Conservation (phyloP, 2,113 vertebrate genomes). For the Acrocephalus arundinaceus region DNA sequence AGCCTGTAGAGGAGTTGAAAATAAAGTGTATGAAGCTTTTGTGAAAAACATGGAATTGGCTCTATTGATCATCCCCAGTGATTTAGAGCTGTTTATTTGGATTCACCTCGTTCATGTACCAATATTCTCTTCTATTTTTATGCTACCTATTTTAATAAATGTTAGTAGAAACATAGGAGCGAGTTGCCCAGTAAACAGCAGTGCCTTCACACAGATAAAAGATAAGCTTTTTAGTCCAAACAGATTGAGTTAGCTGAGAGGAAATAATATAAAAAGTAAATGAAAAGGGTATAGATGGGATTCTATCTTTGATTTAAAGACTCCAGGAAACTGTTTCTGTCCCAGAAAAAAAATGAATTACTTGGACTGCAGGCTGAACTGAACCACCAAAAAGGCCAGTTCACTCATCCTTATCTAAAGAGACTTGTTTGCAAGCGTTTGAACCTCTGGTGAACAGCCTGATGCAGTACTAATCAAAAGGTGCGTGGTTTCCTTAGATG, state of each 20-base stretch:
- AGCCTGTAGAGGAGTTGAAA: neutral
- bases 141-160: neutral
- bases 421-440: slow-evolving; percentile 28
- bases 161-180: neutral
- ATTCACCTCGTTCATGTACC: neutral
- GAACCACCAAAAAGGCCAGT: neutral
- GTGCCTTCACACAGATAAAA: neutral
- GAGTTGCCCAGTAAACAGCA: neutral
- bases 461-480: slow-evolving; percentile 42
- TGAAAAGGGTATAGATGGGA: neutral
- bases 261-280: neutral
- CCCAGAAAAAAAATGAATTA: neutral
- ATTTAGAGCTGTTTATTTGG: neutral
- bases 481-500: slow-evolving; percentile 13
- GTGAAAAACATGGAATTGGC: neutral
- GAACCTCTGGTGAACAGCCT: slow-evolving; percentile 35
- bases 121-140: neutral
- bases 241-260: neutral
- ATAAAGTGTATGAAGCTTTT: neutral
- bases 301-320: neutral
- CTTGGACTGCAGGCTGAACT: neutral
- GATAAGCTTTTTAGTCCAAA: neutral
- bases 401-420: neutral
- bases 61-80: neutral
- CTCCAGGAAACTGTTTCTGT: neutral